phyloP scores from a whole-genome alignment of 2,888 invertebrate genomes.

The Anticlea derivata region DNA sequence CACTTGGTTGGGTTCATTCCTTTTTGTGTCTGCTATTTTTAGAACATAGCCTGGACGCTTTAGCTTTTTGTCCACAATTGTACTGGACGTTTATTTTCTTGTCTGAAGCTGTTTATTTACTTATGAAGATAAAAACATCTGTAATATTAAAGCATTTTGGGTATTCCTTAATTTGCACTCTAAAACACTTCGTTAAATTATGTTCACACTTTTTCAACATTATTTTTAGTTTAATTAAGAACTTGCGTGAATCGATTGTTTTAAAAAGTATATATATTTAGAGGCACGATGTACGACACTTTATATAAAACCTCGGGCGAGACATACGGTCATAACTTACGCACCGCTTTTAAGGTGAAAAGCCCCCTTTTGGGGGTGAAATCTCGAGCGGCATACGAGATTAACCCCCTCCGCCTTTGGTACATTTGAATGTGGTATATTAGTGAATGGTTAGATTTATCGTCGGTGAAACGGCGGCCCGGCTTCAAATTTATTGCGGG shows the following conservation, averaged over 20 bases:
- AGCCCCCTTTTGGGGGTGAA: constrained; percentile 25
- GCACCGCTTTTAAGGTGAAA: constrained; percentile 44
- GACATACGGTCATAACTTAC: constrained; percentile 41
- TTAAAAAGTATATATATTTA: too few relatives aligned
- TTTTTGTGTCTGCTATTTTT: neutral
- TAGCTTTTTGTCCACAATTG: too few relatives aligned
- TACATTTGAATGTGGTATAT: constrained; percentile 78
- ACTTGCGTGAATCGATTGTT: too few relatives aligned
- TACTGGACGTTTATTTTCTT: too few relatives aligned
- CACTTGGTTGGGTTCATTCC: neutral
- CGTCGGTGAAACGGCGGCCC: constrained; percentile 58
- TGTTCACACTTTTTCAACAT: too few relatives aligned
- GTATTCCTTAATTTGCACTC: neutral
- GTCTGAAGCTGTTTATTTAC: neutral
- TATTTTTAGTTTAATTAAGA: neutral
- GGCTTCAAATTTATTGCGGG: constrained; percentile 63
- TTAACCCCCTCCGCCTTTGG: constrained; percentile 40
- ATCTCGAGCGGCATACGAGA: constrained; percentile 39
- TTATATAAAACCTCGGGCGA: constrained; percentile 15
- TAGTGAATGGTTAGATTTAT: constrained; percentile 78
- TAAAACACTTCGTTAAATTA: too few relatives aligned
- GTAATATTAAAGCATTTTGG: neutral
- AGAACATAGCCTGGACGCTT: too few relatives aligned
- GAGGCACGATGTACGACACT: neutral
- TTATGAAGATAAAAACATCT: neutral